Evolutionary conservation across 2,113 vertebrate genomes (phyloP).

Genomic region (Chiloscyllium plagiosum): DNA sequence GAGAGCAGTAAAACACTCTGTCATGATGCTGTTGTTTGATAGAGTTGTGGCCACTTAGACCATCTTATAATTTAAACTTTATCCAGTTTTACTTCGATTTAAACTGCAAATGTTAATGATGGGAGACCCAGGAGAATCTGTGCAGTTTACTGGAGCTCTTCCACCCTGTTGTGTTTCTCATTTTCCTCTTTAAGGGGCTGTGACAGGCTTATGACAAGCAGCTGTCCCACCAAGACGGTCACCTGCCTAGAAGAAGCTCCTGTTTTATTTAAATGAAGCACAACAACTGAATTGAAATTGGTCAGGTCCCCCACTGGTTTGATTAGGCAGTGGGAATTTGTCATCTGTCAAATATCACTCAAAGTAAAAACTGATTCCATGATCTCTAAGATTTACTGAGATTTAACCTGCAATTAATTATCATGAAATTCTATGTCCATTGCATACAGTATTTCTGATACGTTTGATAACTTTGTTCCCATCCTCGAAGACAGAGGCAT

Average conservation of each 20-base stretch:
- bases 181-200: background rate
- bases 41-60: background rate
- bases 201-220: background rate
- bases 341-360: too few species aligned
- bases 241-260: background rate
- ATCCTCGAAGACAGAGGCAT: background rate
- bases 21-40: background rate
- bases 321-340: background rate
- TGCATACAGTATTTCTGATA: background rate
- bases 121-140: background rate
- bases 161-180: background rate
- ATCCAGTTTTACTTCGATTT: background rate
- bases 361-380: background rate
- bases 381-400: background rate
- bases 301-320: background rate
- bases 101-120: background rate
- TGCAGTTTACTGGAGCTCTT: background rate
- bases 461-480: background rate
- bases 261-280: background rate
- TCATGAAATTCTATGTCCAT: background rate
- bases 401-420: background rate
- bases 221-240: background rate
- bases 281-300: background rate
- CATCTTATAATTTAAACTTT: background rate
- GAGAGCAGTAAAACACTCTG: background rate